Evolutionary conservation across 2,113 vertebrate species (phyloP).

Genomic region (Paralichthys olivaceus): DNA sequence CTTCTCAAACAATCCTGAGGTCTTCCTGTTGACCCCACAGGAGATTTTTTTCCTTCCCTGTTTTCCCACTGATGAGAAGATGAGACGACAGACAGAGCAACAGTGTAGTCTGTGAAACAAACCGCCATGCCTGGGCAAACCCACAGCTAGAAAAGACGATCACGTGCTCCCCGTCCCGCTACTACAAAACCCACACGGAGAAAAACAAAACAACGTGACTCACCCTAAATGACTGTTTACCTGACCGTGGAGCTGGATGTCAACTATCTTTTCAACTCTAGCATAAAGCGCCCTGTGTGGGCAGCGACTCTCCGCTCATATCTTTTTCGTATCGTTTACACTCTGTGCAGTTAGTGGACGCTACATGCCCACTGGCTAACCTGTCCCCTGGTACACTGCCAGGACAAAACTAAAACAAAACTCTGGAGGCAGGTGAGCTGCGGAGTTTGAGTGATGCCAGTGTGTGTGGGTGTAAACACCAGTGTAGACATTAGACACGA

Average conservation of each 20-base stretch:
- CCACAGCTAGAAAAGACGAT: constrained; percentile 56
- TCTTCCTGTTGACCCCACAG: constrained; percentile 19
- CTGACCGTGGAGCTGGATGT: constrained; percentile 57
- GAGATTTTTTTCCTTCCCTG: constrained; percentile 13
- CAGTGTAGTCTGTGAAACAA: constrained; percentile 27
- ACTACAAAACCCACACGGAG: constrained; percentile 45
- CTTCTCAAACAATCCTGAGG: constrained; percentile 49
- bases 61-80: constrained; percentile 29
- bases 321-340: constrained; percentile 29
- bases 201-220: constrained; percentile 77
- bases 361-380: constrained; percentile 23
- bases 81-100: constrained; percentile 28
- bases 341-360: constrained; percentile 25
- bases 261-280: constrained; percentile 33
- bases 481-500: constrained; percentile 30
- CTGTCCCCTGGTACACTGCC: constrained; percentile 41
- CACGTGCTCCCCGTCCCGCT: constrained; percentile 49
- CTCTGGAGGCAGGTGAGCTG: constrained; percentile 32
- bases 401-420: constrained; percentile 55
- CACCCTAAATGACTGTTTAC: constrained; percentile 79
- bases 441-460: constrained; percentile 21
- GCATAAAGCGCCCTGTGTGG: constrained; percentile 28
- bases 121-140: constrained; percentile 38
- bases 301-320: constrained; percentile 8
- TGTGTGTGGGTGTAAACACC: constrained; percentile 49